phyloP scores from a whole-genome alignment of 2,797 vertebrate genomes.

The Brotula barbata region DNA sequence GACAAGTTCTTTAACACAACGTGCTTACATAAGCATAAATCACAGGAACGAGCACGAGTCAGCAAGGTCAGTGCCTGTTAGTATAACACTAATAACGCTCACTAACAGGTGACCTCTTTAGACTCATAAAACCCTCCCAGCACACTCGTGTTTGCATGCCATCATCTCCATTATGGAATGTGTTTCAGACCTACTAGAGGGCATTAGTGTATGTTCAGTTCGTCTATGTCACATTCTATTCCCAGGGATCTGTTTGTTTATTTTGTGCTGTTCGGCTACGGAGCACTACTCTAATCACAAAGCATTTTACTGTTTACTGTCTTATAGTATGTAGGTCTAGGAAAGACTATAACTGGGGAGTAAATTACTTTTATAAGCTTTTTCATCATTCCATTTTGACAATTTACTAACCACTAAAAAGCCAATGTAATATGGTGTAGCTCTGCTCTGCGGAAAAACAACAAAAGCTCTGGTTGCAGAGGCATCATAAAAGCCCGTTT shows the following conservation, averaged over 20 bases:
- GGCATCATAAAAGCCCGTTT: conserved; percentile 23
- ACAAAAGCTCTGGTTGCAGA: conserved; percentile 30
- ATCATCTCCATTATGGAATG: conserved; percentile 4
- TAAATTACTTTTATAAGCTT: conserved; percentile 46
- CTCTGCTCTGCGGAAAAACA: conserved; percentile 29
- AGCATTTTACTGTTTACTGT: conserved; percentile 23
- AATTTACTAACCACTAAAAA: conserved; percentile 36
- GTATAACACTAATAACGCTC: neutral
- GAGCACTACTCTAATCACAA: conserved; percentile 21
- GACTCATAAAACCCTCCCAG: neutral
- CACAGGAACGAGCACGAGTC: neutral
- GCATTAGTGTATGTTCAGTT: neutral
- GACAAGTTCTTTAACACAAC: neutral
- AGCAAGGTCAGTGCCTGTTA: conserved; percentile 11
- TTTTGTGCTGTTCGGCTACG: conserved; percentile 2
- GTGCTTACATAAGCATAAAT: conserved; percentile 1
- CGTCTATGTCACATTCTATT: conserved; percentile 4
- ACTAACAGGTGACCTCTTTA: neutral
- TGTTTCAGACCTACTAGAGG: conserved; percentile 4
- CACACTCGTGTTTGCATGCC: conserved; percentile 11
- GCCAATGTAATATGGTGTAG: conserved; percentile 21
- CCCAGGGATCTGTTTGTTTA: conserved; percentile 2
- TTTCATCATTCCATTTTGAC: conserved; percentile 21
- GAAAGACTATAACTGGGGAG: conserved; percentile 14
- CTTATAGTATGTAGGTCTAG: conserved; percentile 16